Percentiles rank a stretch among this genome's conserved stretches.
Evolutionary conservation across 2,888 invertebrate genomes (phyloP).

Genomic region (Andrena bucephala): DNA sequence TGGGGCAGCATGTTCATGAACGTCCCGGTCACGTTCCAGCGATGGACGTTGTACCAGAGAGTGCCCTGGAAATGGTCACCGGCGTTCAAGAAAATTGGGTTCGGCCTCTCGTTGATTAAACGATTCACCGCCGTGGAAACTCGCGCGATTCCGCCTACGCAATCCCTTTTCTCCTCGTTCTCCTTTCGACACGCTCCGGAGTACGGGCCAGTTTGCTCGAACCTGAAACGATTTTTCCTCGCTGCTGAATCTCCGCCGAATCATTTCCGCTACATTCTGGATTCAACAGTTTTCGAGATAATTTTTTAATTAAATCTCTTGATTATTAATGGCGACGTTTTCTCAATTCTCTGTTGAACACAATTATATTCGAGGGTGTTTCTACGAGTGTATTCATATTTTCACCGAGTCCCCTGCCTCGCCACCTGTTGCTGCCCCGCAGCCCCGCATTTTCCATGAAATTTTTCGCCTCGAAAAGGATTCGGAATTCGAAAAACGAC

Average conservation of each 20-base stretch:
- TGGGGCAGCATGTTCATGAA: constrained; percentile 92
- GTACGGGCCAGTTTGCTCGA: constrained; percentile 87
- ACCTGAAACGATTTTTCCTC: constrained; percentile 83
- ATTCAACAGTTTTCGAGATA: no score
- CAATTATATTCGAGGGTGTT: background rate
- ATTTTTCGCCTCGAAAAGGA: no score
- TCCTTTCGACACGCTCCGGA: constrained; percentile 87
- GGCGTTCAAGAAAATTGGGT: constrained; percentile 91
- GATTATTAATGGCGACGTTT: background rate
- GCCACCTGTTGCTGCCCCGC: background rate
- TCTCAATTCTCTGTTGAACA: background rate
- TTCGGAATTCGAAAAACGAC: no score
- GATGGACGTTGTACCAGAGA: constrained; percentile 92
- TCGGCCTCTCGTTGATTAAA: constrained; percentile 85
- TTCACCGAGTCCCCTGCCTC: background rate
- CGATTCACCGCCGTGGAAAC: constrained; percentile 86
- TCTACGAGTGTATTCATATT: background rate
- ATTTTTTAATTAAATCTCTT: background rate
- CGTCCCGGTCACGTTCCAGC: constrained; percentile 90
- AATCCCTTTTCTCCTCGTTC: constrained; percentile 82
- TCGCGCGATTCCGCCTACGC: constrained; percentile 90
- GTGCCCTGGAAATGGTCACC: constrained; percentile 95
- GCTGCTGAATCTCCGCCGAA: no score
- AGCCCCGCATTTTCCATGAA: background rate
- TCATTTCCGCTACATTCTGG: no score